These are phyloP conservation scores for Cyanoramphus novaezelandiae DNA, from an alignment of 2,113 vertebrate genomes.

Conservation along the genomic window DNA sequence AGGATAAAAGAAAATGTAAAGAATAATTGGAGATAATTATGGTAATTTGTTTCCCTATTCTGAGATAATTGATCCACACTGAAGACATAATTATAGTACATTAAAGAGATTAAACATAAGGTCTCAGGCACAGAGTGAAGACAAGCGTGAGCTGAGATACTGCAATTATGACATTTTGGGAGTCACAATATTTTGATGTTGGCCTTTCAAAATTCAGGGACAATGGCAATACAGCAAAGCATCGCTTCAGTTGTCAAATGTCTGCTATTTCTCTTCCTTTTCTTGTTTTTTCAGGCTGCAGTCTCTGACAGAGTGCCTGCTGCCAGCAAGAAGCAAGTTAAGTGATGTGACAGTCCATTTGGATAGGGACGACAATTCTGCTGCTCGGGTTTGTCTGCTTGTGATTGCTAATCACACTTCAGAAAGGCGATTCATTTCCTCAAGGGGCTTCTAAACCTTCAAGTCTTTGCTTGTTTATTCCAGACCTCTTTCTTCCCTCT, in stretches of 20 bases:
- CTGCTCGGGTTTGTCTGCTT: constrained; percentile 2
- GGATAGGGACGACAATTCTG: background rate
- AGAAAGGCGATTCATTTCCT: constrained; percentile 4
- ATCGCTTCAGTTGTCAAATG: background rate
- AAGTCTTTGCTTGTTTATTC: background rate
- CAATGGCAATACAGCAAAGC: constrained; percentile 4
- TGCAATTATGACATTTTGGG: constrained; percentile 68
- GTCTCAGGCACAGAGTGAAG: constrained; percentile 48
- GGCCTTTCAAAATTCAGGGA: constrained; percentile 61
- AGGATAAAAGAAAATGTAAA: constrained; percentile 64
- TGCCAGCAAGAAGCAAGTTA: constrained; percentile 17
- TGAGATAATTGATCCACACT: constrained; percentile 72
- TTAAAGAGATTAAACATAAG: constrained; percentile 72
- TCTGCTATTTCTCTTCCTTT: background rate
- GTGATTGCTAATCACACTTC: constrained; percentile 16
- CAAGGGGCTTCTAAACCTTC: background rate
- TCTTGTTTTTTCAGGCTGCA: background rate
- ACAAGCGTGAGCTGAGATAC: constrained; percentile 38
- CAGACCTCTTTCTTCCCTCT: background rate
- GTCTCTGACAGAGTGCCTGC: constrained; percentile 22
- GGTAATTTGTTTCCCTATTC: constrained; percentile 74
- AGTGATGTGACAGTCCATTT: constrained; percentile 18
- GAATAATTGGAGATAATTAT: constrained; percentile 71
- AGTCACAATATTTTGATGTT: constrained; percentile 74
- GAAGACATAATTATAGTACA: constrained; percentile 70